Percentiles rank a stretch among this genome's conserved stretches.
These are phyloP conservation scores for Parthenolecanium corni DNA, from an alignment of 2,888 invertebrate genomes.

Conservation along the genomic window DNA sequence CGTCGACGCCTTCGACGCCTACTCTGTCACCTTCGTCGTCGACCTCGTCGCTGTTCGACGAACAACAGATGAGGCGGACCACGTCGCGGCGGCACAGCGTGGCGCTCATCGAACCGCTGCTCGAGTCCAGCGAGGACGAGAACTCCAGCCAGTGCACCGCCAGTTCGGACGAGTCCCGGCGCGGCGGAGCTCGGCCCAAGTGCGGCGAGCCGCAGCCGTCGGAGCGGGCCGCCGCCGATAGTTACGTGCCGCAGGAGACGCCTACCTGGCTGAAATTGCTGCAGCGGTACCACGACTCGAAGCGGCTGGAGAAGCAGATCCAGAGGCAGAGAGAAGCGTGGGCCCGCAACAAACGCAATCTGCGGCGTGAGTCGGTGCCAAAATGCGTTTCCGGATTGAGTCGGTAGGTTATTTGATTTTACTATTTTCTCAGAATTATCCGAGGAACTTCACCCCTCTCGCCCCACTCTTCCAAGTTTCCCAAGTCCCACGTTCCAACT, in stretches of 20 bases:
- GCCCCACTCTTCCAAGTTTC: neutral
- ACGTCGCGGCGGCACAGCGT: neutral
- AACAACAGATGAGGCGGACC: neutral
- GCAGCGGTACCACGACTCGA: slow-evolving; percentile 27
- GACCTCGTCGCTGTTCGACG: neutral
- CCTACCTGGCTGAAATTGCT: slow-evolving; percentile 18
- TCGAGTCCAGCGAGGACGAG: neutral
- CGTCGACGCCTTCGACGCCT: too few relatives aligned
- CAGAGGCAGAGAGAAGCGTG: slow-evolving; percentile 41
- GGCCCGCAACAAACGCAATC: slow-evolving; percentile 35
- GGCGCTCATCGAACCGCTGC: neutral
- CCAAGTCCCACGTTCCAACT: too few relatives aligned
- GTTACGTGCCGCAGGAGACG: slow-evolving; percentile 19
- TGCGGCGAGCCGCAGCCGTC: neutral
- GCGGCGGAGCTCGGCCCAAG: neutral
- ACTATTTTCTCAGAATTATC: neutral
- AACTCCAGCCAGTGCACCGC: neutral
- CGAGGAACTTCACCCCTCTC: neutral
- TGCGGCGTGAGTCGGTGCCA: slow-evolving; percentile 30
- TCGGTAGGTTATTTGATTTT: slow-evolving; percentile 15
- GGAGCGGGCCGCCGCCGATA: neutral
- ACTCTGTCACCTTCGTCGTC: too few relatives aligned
- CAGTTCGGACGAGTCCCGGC: slow-evolving; percentile 6
- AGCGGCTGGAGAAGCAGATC: slow-evolving; percentile 37
- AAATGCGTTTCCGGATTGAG: slow-evolving; percentile 24